phyloP scores from a whole-genome alignment of 2,113 vertebrate genomes.

The Monopterus albus region DNA sequence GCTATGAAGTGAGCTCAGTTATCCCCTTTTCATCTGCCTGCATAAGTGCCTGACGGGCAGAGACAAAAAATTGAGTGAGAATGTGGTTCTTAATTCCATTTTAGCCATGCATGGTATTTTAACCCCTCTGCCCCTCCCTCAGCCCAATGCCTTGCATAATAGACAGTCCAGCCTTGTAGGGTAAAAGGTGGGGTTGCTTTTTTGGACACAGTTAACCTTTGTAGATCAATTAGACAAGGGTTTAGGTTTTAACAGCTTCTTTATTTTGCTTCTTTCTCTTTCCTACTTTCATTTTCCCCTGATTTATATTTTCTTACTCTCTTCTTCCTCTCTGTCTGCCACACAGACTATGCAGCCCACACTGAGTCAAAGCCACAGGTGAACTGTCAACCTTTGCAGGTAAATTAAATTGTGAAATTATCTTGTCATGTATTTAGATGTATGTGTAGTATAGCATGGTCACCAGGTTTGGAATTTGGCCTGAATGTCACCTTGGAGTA shows the following conservation, averaged over 20 bases:
- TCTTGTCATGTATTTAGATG: rapidly evolving
- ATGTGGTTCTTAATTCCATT: constrained; percentile 62
- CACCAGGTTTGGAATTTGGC: too few relatives aligned
- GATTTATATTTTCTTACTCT: not conserved
- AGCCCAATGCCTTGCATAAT: constrained; percentile 30
- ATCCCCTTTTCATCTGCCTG: constrained; percentile 64
- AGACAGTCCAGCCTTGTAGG: constrained; percentile 48
- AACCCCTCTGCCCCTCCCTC: constrained; percentile 35
- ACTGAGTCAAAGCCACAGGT: constrained; percentile 32
- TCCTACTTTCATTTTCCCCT: not conserved
- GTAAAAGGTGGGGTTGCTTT: constrained; percentile 37
- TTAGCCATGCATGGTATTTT: constrained; percentile 57
- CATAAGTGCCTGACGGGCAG: constrained; percentile 63
- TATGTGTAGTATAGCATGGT: too few relatives aligned
- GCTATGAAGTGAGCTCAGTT: constrained; percentile 49
- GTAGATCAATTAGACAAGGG: not conserved
- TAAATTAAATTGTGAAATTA: constrained; percentile 30
- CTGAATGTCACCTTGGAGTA: not conserved
- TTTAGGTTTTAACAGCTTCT: not conserved
- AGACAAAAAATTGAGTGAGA: constrained; percentile 37
- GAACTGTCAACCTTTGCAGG: constrained; percentile 53
- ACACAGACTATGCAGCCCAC: constrained; percentile 41
- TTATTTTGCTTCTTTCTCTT: not conserved
- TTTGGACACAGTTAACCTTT: not conserved
- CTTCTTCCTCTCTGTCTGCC: not conserved